Conservation (phyloP, 2,113 vertebrate species). For the Laticauda colubrina region DNA sequence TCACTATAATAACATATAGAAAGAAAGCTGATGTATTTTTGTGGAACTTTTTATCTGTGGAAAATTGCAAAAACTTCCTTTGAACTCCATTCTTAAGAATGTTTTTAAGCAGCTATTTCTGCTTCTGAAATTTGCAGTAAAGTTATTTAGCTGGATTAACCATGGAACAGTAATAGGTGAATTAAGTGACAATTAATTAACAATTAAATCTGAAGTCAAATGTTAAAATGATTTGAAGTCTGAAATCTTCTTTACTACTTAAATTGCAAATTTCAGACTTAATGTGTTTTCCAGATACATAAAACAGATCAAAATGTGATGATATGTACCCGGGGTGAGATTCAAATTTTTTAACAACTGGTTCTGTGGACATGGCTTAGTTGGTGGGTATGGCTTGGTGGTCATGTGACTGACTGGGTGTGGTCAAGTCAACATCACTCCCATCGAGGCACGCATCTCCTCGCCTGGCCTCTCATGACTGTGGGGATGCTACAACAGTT, state of each 20-base stretch:
- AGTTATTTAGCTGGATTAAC: not conserved
- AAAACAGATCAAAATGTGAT: not conserved
- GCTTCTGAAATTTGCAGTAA: not conserved
- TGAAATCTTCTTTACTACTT: not conserved
- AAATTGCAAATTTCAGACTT: not conserved
- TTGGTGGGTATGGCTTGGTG: no score
- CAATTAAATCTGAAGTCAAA: not conserved
- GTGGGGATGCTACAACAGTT: no score
- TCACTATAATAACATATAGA: not conserved
- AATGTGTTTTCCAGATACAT: not conserved
- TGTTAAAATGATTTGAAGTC: not conserved
- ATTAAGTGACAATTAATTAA: not conserved
- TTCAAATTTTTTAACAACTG: no score
- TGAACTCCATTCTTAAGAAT: not conserved
- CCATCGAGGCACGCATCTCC: no score
- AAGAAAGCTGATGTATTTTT: not conserved
- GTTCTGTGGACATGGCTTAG: no score
- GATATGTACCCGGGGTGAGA: not conserved
- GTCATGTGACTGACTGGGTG: no score
- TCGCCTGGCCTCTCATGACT: no score
- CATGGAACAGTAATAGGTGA: not conserved
- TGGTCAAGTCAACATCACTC: no score
- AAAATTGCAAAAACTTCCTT: not conserved
- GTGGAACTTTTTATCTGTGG: not conserved
- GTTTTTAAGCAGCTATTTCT: not conserved